Percentiles rank a stretch among this genome's conserved stretches.
phyloP scores from a whole-genome alignment of 2,113 vertebrate species.

The Phylloscopus trochilus region DNA sequence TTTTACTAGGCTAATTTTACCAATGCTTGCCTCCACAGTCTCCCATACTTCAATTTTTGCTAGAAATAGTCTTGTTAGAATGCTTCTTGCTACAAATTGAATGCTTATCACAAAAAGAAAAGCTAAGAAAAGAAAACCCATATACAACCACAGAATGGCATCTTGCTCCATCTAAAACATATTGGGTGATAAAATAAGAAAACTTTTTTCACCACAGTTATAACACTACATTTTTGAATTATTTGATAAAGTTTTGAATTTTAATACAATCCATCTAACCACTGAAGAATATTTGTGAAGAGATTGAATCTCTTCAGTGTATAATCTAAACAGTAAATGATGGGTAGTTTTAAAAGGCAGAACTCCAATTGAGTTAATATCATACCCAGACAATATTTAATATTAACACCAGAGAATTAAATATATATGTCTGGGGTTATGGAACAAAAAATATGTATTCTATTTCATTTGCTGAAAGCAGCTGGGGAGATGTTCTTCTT shows the following conservation, averaged over 20 bases:
- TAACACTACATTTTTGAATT: slow-evolving; percentile 1
- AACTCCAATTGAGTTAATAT: background rate
- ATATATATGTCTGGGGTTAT: background rate
- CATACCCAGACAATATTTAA: background rate
- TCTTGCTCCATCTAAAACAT: background rate
- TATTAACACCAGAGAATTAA: background rate
- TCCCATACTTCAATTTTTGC: background rate
- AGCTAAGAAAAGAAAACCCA: background rate
- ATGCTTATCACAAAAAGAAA: background rate
- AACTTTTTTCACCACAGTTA: background rate
- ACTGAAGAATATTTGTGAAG: background rate
- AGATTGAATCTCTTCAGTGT: background rate
- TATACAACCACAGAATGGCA: background rate
- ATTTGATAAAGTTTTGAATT: background rate
- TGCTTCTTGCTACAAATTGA: background rate
- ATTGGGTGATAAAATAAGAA: background rate
- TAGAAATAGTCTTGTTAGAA: background rate
- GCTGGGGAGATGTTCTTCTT: too few species aligned
- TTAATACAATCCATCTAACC: background rate
- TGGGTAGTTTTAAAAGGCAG: background rate
- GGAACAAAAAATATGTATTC: too few species aligned
- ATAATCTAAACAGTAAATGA: background rate
- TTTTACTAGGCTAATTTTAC: background rate
- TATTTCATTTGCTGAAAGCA: too few species aligned
- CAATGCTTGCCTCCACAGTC: background rate